Percentiles rank a stretch among this genome's conserved stretches.
These are phyloP conservation scores for Ia io DNA, from an alignment of 2,113 vertebrate species.

Conservation along the genomic window DNA sequence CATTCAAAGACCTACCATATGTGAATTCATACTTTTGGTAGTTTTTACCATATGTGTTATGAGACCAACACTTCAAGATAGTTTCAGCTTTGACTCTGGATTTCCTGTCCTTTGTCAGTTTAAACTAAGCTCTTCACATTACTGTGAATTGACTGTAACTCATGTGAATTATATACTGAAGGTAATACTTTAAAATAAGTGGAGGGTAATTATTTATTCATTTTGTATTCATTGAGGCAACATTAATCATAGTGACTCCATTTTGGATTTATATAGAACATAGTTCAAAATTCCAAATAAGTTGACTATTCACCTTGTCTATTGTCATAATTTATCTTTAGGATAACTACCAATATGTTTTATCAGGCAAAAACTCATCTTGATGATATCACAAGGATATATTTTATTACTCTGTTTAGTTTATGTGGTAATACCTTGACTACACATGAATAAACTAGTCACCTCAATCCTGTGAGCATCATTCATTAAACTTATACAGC, in stretches of 20 bases:
- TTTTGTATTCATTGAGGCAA: not conserved
- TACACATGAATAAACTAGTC: not conserved
- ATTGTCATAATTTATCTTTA: not conserved
- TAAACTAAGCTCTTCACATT: not conserved
- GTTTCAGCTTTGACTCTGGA: not conserved
- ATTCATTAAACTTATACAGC: constrained; percentile 21
- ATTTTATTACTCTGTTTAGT: not conserved
- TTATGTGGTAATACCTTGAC: constrained; percentile 27
- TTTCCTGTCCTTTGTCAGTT: constrained; percentile 2
- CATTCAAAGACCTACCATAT: not conserved
- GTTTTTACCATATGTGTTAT: not conserved
- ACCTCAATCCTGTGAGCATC: not conserved
- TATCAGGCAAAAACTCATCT: constrained; percentile 36
- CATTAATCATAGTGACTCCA: constrained; percentile 8
- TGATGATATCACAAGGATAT: not conserved
- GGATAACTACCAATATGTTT: not conserved
- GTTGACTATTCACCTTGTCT: not conserved
- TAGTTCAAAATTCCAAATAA: constrained; percentile 42
- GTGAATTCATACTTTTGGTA: not conserved
- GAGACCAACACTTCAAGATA: not conserved
- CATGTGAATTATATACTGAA: not conserved
- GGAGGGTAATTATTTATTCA: constrained; percentile 51
- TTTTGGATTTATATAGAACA: not conserved
- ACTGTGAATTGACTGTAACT: not conserved
- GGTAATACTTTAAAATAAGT: constrained; percentile 39